These are phyloP conservation scores for Hesperophylax magnus DNA, from an alignment of 1,140 invertebrate genomes.

Conservation along the genomic window DNA sequence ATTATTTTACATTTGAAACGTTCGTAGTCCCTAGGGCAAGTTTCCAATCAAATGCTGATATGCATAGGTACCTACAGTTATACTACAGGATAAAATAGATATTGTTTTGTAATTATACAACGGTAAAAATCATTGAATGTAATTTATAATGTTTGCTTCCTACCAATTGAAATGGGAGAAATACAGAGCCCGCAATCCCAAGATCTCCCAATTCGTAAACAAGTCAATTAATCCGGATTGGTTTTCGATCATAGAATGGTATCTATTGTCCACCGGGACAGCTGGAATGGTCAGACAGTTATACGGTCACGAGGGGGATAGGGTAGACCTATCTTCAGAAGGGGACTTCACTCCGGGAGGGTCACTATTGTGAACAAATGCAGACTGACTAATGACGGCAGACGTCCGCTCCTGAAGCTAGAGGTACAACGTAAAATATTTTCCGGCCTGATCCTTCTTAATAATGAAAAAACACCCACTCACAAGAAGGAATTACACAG, in stretches of 20 bases:
- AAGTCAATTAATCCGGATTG: constrained; percentile 12
- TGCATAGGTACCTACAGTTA: background rate
- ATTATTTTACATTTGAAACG: background rate
- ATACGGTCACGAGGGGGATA: background rate
- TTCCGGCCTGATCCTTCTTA: background rate
- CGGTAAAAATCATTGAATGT: background rate
- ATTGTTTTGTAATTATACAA: background rate
- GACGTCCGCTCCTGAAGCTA: background rate
- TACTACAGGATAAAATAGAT: background rate
- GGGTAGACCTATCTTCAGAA: constrained; percentile 10
- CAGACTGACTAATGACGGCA: constrained; percentile 24
- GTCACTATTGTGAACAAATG: constrained; percentile 24
- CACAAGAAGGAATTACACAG: background rate
- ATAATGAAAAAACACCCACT: background rate
- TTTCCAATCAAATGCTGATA: constrained; percentile 1
- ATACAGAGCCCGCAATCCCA: background rate
- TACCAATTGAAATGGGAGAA: background rate
- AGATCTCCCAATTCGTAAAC: constrained; percentile 11
- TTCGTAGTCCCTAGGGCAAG: background rate
- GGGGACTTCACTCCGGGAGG: background rate
- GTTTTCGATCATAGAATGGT: constrained; percentile 7
- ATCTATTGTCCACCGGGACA: constrained; percentile 10
- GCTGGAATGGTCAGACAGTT: background rate
- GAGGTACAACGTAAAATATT: no score
- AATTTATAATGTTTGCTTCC: no score